Evolutionary conservation across 2,797 vertebrate genomes (phyloP), one percentile per base, ranked within the genome.

Genomic region (Coccyzus lansbergi): DNA sequence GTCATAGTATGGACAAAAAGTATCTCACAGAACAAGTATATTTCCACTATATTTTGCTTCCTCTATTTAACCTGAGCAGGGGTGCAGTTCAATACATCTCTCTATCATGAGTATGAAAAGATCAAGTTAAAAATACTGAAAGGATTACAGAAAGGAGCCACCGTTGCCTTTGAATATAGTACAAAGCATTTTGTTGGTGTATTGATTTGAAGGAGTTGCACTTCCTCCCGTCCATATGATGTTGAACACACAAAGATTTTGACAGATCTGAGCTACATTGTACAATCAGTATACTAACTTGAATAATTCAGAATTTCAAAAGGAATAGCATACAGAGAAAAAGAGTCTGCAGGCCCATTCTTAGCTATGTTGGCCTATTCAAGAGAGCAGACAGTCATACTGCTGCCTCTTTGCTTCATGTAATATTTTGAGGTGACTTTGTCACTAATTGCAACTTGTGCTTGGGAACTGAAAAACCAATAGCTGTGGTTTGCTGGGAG

Each of bases 301-400:
- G n/a, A 90, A 63, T 91, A 70, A 86, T 68, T 85, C 68, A 77
- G 38, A 74, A 55, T 76, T 90, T 83, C n/a, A 15, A 62, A 86
- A 84, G 24, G 5, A 86, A 69, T 19, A 10, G 4, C 51, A 4
- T 48, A 26, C 7, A 40, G 38, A 69, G 68, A 72, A 84, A 19
- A 15, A 64, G n/a, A 76, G 17, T 24, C 51, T 82, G 29, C n/a
- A 55, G 38, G 63, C 15, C 26, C 19, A 44, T 68, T 14, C 31
- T 69, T 65, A 48, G 33, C 19, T 65, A 0, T 28, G 15, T 22
- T 46, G 19, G 58, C 15, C 36, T 67, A 1, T 31, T n/a, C n/a
- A 77, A 44, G 64, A 70, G 3, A 31, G 5, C 28, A 53, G 12
- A 92, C 28, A 48, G 7, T 12, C 40, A 11, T 31, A 40, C 19